Evolutionary conservation across 1,140 invertebrate species (phyloP).

Genomic region (Drosophila tristis): DNA sequence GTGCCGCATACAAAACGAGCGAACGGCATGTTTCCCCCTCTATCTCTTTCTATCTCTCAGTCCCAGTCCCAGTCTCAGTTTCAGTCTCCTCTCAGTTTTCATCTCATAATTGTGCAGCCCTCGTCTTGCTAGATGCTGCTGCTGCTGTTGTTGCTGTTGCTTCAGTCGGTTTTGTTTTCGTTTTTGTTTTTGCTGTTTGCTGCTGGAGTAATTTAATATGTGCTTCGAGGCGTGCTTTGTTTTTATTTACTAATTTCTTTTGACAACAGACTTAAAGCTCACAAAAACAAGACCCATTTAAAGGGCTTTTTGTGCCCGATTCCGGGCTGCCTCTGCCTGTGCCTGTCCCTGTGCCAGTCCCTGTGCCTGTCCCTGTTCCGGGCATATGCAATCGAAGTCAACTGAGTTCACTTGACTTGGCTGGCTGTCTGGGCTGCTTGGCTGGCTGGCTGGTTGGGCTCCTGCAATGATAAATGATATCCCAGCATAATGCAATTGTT

Average conservation of each 20-base stretch:
- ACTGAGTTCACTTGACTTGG: conserved; percentile 74
- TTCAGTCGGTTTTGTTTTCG: too few relatives aligned
- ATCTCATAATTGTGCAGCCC: conserved; percentile 66
- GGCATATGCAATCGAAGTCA: conserved; percentile 71
- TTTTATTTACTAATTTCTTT: conserved; percentile 78
- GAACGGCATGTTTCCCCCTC: conserved; percentile 17
- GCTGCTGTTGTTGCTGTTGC: background rate
- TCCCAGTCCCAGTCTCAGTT: too few relatives aligned
- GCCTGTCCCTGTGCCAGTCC: background rate
- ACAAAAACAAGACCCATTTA: conserved; percentile 47
- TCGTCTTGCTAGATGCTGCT: conserved; percentile 10
- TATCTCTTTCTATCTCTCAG: background rate
- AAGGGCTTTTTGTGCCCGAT: conserved; percentile 49
- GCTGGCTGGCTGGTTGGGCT: too few relatives aligned
- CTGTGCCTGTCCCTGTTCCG: background rate
- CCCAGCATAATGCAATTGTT: conserved; percentile 18
- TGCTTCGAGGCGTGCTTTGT: conserved; percentile 71
- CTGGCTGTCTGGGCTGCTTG: conserved; percentile 9
- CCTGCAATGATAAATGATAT: conserved; percentile 80
- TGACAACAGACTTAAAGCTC: conserved; percentile 66
- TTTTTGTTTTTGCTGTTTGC: conserved; percentile 14
- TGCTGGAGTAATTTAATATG: conserved; percentile 65
- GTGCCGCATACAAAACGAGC: conserved; percentile 68
- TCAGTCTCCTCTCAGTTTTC: conserved; percentile 13
- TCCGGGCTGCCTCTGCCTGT: background rate